phyloP scores from a whole-genome alignment of 2,113 vertebrate genomes.

The Centropus bengalensis region DNA sequence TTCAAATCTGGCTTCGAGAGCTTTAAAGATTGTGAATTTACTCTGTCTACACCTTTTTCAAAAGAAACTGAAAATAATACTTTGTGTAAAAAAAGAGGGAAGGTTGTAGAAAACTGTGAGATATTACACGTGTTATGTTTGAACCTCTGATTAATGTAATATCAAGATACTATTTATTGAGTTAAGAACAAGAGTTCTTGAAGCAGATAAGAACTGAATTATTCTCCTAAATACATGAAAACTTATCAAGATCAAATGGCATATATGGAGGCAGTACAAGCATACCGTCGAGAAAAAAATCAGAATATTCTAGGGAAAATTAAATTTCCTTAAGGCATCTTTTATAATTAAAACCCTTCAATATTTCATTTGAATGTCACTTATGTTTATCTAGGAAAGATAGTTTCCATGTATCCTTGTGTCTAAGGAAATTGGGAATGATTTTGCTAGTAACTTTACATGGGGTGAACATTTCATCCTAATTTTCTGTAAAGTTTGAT shows the following conservation, averaged over 20 bases:
- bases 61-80: background rate
- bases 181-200: background rate
- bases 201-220: background rate
- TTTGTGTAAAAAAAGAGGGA: background rate
- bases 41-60: background rate
- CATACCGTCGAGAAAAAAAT: background rate
- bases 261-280: background rate
- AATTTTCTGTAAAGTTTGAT: background rate
- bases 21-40: background rate
- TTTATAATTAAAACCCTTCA: background rate
- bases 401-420: background rate
- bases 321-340: background rate
- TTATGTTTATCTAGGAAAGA: background rate
- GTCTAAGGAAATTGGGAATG: background rate
- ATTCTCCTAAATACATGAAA: background rate
- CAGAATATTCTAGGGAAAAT: background rate
- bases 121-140: background rate
- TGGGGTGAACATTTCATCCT: background rate
- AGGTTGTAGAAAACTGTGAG: background rate
- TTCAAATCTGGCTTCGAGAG: background rate
- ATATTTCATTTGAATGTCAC: background rate
- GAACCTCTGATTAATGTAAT: background rate
- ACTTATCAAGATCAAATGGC: background rate
- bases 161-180: background rate
- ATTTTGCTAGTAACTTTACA: background rate